These are phyloP conservation scores for Poecile atricapillus DNA, from an alignment of 2,113 vertebrate species.

Conservation along the genomic window DNA sequence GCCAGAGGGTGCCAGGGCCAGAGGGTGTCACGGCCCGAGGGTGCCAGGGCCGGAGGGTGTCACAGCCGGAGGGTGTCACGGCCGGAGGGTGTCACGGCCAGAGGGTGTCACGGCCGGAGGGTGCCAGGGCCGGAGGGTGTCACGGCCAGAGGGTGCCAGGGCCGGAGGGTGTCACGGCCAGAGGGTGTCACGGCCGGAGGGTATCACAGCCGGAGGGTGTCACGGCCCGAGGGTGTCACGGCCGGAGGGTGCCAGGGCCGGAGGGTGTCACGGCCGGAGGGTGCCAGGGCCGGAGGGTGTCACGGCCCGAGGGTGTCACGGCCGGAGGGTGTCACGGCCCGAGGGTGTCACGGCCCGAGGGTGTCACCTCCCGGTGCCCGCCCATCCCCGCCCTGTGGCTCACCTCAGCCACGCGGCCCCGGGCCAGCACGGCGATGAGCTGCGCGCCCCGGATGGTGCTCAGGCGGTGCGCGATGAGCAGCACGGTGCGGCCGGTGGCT, in stretches of 20 bases:
- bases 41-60: background rate
- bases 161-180: background rate
- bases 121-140: fast-evolving
- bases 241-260: background rate
- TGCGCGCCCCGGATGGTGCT: conserved; percentile 88
- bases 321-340: background rate
- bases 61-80: background rate
- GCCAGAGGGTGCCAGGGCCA: background rate
- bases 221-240: background rate
- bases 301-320: background rate
- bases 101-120: background rate
- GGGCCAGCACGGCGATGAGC: conserved; percentile 86
- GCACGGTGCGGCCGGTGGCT: conserved; percentile 83
- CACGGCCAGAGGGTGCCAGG: background rate
- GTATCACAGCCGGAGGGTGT: background rate
- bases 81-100: background rate
- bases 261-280: fast-evolving
- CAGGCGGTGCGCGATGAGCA: conserved; percentile 93
- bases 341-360: fast-evolving
- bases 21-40: fast-evolving
- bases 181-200: fast-evolving
- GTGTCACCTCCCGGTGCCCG: fast-evolving
- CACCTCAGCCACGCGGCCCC: conserved; percentile 85
- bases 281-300: background rate
- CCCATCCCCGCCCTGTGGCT: background rate